phyloP scores from a whole-genome alignment of 2,113 vertebrate species.

The Opisthocomus hoazin region DNA sequence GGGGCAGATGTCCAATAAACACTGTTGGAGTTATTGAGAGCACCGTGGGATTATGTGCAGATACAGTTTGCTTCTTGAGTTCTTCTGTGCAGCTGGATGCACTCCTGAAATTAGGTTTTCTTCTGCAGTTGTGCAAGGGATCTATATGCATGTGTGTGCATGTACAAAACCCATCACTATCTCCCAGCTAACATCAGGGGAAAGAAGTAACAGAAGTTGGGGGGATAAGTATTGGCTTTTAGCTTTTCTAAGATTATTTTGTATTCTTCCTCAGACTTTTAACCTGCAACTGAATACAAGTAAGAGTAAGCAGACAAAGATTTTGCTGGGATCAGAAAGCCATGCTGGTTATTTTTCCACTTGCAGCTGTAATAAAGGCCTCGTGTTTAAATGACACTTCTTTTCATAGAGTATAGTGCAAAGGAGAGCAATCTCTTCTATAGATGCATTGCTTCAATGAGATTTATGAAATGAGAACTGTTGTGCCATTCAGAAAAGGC shows the following conservation, averaged over 20 bases:
- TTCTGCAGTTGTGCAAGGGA: neutral
- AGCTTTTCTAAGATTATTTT: neutral
- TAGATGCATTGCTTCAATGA: conserved; percentile 8
- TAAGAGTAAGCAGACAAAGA: neutral
- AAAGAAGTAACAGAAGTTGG: neutral
- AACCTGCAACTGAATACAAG: neutral
- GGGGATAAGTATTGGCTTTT: neutral
- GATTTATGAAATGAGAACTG: neutral
- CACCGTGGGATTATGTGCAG: neutral
- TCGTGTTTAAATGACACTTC: conserved; percentile 20
- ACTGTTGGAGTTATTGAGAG: neutral
- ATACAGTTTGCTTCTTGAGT: neutral
- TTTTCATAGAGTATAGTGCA: neutral
- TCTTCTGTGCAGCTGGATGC: neutral
- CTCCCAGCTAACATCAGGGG: neutral
- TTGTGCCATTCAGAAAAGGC: conserved; percentile 14
- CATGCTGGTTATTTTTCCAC: neutral
- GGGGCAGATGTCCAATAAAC: neutral
- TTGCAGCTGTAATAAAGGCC: neutral
- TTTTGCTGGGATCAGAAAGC: neutral
- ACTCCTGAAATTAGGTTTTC: neutral
- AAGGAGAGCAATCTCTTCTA: neutral
- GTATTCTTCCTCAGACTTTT: neutral
- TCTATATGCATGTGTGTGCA: neutral
- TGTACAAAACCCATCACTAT: neutral